phyloP scores from a whole-genome alignment of 2,888 invertebrate genomes.

The Neoaliturus tenellus region DNA sequence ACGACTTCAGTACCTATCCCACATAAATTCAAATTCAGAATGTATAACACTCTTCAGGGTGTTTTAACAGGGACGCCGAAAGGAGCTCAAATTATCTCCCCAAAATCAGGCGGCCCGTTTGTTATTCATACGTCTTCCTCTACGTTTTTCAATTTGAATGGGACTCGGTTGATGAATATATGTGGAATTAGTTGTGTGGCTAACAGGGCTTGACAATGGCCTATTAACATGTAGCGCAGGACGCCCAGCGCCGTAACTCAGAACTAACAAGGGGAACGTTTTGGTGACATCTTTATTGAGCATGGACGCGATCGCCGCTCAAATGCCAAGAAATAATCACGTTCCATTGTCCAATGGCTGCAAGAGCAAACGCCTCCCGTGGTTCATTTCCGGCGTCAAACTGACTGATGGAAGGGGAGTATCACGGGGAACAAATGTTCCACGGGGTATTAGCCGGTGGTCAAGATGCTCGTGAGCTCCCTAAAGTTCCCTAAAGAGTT shows the following conservation, averaged over 20 bases:
- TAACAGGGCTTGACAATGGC: constrained; percentile 44
- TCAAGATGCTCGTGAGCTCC: too few species aligned
- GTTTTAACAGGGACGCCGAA: background rate
- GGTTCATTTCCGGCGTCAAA: background rate
- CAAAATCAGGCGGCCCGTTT: constrained; percentile 8
- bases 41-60: constrained; percentile 5
- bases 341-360: background rate
- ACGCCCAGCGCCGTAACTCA: constrained; percentile 24
- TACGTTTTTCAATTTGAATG: constrained; percentile 42
- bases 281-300: constrained; percentile 50
- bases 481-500: too few species aligned
- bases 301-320: constrained; percentile 7
- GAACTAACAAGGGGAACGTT: constrained; percentile 51
- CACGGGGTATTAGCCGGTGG: too few species aligned
- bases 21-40: constrained; percentile 11
- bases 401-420: background rate
- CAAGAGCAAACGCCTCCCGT: background rate
- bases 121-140: constrained; percentile 37
- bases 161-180: constrained; percentile 38
- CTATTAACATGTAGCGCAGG: constrained; percentile 41
- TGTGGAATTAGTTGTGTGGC: constrained; percentile 38
- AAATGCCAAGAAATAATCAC: constrained; percentile 29
- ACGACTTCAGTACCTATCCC: background rate
- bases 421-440: too few species aligned
- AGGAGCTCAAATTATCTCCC: constrained; percentile 2